These are phyloP conservation scores for Drosophila prosaltans DNA, from an alignment of 1,140 invertebrate species.

Conservation along the genomic window DNA sequence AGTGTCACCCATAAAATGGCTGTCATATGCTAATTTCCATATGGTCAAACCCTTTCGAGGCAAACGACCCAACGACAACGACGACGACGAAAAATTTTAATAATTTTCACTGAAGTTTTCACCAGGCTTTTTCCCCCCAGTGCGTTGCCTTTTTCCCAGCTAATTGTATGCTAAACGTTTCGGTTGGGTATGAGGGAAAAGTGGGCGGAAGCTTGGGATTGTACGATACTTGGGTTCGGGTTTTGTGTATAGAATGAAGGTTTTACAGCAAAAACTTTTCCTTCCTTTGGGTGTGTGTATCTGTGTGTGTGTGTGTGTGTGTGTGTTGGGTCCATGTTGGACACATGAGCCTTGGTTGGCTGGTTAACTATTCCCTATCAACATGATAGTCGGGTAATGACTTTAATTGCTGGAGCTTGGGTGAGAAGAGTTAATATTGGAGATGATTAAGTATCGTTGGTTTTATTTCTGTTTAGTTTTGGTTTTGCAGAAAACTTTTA, in stretches of 20 bases:
- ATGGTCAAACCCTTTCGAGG: slow-evolving; percentile 75
- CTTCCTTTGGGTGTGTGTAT: slow-evolving; percentile 15
- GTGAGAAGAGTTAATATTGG: slow-evolving; percentile 17
- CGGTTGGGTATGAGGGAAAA: slow-evolving; percentile 13
- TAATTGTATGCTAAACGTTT: slow-evolving; percentile 80
- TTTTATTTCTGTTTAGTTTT: slow-evolving; percentile 11
- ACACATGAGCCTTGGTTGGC: slow-evolving; percentile 53
- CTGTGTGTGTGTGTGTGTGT: not conserved
- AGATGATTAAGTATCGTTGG: slow-evolving; percentile 18
- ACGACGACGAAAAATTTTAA: slow-evolving; percentile 66
- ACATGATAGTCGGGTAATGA: slow-evolving; percentile 71
- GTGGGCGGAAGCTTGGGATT: slow-evolving; percentile 33
- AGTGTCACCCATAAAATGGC: slow-evolving; percentile 41
- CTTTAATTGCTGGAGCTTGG: slow-evolving; percentile 58
- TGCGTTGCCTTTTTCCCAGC: slow-evolving; percentile 60
- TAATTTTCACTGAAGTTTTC: slow-evolving; percentile 77
- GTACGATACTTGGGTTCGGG: slow-evolving; percentile 31
- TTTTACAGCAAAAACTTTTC: slow-evolving; percentile 43
- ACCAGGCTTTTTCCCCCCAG: slow-evolving; percentile 48
- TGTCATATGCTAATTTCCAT: slow-evolving; percentile 82
- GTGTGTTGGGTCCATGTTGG: slow-evolving; percentile 10
- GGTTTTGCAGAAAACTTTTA: slow-evolving; percentile 1
- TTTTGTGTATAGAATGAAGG: slow-evolving; percentile 41
- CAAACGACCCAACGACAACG: slow-evolving; percentile 52
- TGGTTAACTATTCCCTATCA: slow-evolving; percentile 49